Evolutionary conservation across 1,140 invertebrate genomes (phyloP).

Genomic region (Maniola jurtina): DNA sequence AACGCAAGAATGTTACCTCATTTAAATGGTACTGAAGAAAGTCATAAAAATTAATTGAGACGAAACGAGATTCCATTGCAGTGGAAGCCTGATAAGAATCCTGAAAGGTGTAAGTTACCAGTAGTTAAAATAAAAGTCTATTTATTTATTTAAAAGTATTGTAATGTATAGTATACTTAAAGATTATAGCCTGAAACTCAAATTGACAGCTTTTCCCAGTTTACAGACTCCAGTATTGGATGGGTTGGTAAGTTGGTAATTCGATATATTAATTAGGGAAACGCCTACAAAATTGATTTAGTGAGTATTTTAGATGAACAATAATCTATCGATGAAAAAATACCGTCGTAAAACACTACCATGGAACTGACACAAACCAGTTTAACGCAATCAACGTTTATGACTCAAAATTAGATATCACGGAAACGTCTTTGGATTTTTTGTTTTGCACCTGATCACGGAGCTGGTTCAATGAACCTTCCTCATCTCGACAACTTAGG

Average conservation of each 20-base stretch:
- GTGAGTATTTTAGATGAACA: not conserved
- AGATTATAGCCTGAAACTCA: too few species aligned
- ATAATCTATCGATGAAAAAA: not conserved
- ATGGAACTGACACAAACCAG: not conserved
- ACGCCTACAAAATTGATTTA: too few species aligned
- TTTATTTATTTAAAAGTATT: too few species aligned
- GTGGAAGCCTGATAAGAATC: not conserved
- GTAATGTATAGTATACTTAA: too few species aligned
- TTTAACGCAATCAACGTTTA: slow-evolving; percentile 7
- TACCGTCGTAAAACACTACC: not conserved
- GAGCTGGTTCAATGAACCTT: not conserved
- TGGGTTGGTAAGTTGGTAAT: too few species aligned
- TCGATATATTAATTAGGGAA: too few species aligned
- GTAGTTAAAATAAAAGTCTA: too few species aligned
- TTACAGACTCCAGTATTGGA: too few species aligned
- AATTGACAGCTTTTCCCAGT: too few species aligned
- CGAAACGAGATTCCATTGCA: not conserved
- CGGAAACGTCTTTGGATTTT: slow-evolving; percentile 1
- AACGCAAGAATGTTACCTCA: slow-evolving; percentile 9
- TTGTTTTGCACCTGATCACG: slow-evolving; percentile 7
- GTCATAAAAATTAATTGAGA: slow-evolving; percentile 4
- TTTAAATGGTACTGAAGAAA: slow-evolving; percentile 7
- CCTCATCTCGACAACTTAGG: not conserved
- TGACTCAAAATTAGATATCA: slow-evolving; percentile 9
- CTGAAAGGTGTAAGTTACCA: too few species aligned